phyloP scores from a whole-genome alignment of 2,113 vertebrate genomes.

The Sylvia atricapilla region DNA sequence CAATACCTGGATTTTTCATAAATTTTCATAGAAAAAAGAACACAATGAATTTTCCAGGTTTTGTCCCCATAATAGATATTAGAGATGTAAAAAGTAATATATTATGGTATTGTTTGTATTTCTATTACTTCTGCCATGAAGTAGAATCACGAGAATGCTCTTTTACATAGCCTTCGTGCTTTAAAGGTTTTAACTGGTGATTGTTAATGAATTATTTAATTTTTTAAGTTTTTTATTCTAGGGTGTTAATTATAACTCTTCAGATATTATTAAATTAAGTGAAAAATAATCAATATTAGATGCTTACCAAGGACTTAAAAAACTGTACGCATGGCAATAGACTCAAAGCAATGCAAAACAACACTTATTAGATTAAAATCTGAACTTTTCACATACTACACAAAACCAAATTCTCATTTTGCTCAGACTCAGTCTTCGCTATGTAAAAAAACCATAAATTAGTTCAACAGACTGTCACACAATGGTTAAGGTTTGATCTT shows the following conservation, averaged over 20 bases:
- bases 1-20: neutral
- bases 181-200: neutral
- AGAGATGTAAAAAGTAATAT: neutral
- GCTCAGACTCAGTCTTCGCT: neutral
- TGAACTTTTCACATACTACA: neutral
- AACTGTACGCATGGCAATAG: neutral
- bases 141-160: neutral
- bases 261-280: neutral
- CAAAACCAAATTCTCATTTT: neutral
- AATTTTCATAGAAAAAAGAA: neutral
- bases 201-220: accelerated
- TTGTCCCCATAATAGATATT: neutral
- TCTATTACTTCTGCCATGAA: neutral
- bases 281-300: neutral
- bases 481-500: neutral
- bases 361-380: neutral
- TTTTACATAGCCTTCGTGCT: neutral
- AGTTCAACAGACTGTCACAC: neutral
- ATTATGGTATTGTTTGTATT: neutral
- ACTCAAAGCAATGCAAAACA: neutral
- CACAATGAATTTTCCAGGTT: neutral
- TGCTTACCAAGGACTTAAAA: neutral
- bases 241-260: neutral
- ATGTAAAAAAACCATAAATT: neutral
- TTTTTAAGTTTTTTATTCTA: neutral